Conservation (phyloP, 2,113 vertebrate genomes). For the Ramphastos sulfuratus region DNA sequence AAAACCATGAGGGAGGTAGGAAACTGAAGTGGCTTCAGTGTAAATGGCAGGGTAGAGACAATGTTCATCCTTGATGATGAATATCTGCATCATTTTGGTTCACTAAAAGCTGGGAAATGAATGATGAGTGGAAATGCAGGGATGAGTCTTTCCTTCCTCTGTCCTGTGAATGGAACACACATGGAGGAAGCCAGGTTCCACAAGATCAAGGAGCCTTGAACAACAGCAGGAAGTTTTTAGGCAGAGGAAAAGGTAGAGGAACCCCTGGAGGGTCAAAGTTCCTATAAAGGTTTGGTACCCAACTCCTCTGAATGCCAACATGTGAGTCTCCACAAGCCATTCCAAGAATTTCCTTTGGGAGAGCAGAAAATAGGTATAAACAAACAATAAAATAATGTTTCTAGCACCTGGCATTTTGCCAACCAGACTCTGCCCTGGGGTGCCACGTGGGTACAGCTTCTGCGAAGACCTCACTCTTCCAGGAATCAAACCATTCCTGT, state of each 20-base stretch:
- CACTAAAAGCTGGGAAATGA: not conserved
- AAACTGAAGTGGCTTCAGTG: not conserved
- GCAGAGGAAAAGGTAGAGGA: not conserved
- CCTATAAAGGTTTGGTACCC: not conserved
- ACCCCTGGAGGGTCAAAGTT: not conserved
- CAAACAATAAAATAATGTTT: not conserved
- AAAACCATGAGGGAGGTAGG: rapidly evolving
- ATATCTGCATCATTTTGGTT: not conserved
- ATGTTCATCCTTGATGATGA: not conserved
- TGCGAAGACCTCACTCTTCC: not conserved
- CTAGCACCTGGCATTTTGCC: not conserved
- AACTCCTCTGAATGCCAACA: not conserved
- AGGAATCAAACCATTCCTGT: not conserved
- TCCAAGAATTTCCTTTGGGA: not conserved
- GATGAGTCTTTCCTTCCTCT: not conserved
- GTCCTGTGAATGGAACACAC: not conserved
- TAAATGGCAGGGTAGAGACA: not conserved
- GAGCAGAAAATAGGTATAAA: not conserved
- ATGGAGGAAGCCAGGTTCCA: not conserved
- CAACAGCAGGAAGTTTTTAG: not conserved
- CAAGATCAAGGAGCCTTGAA: rapidly evolving
- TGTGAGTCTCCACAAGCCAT: rapidly evolving
- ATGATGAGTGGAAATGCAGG: not conserved
- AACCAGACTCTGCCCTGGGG: not conserved
- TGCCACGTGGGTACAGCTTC: not conserved